phyloP scores from a whole-genome alignment of 1,140 invertebrate species.

The Hormaphis cornu region DNA sequence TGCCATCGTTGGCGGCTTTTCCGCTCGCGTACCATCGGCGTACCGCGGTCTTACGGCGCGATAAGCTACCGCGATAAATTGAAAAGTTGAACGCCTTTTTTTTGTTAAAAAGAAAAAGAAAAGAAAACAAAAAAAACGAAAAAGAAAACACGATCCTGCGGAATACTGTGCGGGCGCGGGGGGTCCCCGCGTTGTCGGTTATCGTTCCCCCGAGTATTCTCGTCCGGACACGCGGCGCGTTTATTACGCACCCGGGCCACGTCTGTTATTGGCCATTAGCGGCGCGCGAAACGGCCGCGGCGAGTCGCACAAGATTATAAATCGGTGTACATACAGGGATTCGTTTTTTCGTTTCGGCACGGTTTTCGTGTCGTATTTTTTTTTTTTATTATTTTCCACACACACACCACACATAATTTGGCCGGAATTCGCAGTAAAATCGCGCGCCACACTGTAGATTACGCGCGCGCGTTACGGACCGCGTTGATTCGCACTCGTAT shows the following conservation, averaged over 20 bases:
- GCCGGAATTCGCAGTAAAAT: too few relatives aligned
- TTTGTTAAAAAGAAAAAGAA: not conserved
- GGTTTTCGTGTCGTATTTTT: too few relatives aligned
- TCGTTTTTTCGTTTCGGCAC: too few relatives aligned
- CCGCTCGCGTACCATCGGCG: not conserved
- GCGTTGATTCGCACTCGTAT: too few relatives aligned
- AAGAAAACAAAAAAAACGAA: not conserved
- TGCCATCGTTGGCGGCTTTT: too few relatives aligned
- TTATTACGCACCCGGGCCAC: constrained; percentile 28
- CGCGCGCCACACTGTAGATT: too few relatives aligned
- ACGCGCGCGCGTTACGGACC: too few relatives aligned
- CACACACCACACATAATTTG: too few relatives aligned
- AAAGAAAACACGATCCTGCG: not conserved
- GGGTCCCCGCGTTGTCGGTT: constrained; percentile 1
- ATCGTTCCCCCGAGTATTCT: constrained; percentile 19
- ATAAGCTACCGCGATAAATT: constrained; percentile 30
- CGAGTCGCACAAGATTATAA: too few relatives aligned
- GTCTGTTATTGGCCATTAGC: constrained; percentile 29
- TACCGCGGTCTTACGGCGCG: not conserved
- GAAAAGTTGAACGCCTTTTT: constrained; percentile 13
- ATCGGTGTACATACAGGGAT: too few relatives aligned
- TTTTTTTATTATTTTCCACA: too few relatives aligned
- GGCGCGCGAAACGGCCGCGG: not conserved
- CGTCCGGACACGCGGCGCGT: not conserved
- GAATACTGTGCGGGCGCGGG: not conserved